Percentiles rank a stretch among this genome's conserved stretches.
Conservation (phyloP, 2,113 vertebrate genomes). For the Megaleporinus macrocephalus region DNA sequence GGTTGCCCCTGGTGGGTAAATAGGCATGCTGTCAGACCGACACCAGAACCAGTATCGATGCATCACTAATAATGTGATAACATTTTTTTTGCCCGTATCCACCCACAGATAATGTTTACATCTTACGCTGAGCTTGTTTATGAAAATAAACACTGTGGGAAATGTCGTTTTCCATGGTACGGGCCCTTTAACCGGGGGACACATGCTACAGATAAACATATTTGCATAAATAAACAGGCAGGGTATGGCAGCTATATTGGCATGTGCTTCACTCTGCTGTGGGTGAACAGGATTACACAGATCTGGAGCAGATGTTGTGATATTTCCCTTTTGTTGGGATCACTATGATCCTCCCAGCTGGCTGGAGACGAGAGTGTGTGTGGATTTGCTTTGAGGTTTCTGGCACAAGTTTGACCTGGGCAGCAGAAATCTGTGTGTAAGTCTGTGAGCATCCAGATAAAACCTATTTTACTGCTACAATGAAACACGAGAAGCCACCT, state of each 20-base stretch:
- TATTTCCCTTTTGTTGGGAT: neutral
- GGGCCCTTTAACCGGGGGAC: neutral
- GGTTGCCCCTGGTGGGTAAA: too few relatives aligned
- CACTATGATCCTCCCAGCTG: neutral
- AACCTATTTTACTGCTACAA: slow-evolving; percentile 32
- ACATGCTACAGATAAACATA: neutral
- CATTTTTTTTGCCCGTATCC: too few relatives aligned
- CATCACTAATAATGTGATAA: too few relatives aligned
- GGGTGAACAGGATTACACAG: slow-evolving; percentile 17
- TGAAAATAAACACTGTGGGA: too few relatives aligned
- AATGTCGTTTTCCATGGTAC: too few relatives aligned
- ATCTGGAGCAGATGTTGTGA: slow-evolving; percentile 8
- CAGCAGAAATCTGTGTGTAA: slow-evolving; percentile 35
- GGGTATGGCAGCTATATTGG: neutral
- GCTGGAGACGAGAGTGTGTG: neutral
- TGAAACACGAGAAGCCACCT: slow-evolving; percentile 4
- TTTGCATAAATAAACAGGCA: neutral
- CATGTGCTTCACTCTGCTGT: neutral
- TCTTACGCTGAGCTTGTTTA: too few relatives aligned
- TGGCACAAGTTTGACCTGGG: slow-evolving; percentile 49
- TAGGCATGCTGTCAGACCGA: too few relatives aligned
- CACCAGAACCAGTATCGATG: too few relatives aligned
- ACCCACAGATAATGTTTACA: too few relatives aligned
- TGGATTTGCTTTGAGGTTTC: slow-evolving; percentile 48
- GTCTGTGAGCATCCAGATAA: slow-evolving; percentile 36